These are phyloP conservation scores for Tetragonula clypearis DNA, from an alignment of 1,140 invertebrate species.

Conservation along the genomic window DNA sequence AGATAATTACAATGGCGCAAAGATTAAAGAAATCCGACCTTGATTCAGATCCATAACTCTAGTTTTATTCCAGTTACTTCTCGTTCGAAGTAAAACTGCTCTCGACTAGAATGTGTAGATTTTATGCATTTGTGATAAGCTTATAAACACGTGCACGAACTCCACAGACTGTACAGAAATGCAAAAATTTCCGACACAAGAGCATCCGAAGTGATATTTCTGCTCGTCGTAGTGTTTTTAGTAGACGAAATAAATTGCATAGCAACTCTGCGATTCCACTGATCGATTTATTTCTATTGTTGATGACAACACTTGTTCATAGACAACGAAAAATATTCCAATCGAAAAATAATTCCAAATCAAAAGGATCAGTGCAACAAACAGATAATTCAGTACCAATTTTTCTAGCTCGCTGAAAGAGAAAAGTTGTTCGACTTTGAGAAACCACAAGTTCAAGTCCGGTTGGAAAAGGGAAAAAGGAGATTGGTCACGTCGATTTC, in stretches of 20 bases:
- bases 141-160: no score
- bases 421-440: no score
- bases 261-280: background rate
- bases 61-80: background rate
- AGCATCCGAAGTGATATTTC: background rate
- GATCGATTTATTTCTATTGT: background rate
- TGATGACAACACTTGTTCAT: background rate
- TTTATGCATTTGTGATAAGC: background rate
- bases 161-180: no score
- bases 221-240: background rate
- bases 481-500: no score
- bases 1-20: background rate
- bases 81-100: background rate
- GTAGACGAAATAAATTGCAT: background rate
- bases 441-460: no score
- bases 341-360: background rate
- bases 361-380: background rate
- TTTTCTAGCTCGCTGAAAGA: no score
- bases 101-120: background rate
- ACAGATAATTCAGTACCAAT: no score
- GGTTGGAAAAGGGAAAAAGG: no score
- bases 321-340: background rate
- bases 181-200: no score
- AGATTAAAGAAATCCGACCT: background rate
- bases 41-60: background rate